phyloP scores from a whole-genome alignment of 2,113 vertebrate genomes.

The Actenoides lindsayi region DNA sequence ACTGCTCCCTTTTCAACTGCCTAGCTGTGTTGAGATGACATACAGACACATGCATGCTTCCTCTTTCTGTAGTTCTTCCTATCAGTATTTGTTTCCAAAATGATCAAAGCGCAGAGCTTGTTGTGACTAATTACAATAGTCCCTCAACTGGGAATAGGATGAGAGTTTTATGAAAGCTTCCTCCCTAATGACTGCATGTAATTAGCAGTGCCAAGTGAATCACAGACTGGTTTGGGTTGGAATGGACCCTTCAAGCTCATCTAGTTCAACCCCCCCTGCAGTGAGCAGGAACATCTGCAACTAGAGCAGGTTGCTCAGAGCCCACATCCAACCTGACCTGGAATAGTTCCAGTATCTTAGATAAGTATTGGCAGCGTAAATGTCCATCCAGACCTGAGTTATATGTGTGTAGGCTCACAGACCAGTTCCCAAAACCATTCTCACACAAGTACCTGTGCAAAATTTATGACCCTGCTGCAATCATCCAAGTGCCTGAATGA shows the following conservation, averaged over 20 bases:
- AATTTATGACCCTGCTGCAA: not conserved
- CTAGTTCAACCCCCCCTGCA: no score
- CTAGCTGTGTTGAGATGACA: not conserved
- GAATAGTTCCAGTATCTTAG: not conserved
- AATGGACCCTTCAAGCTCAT: no score
- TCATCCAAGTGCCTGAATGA: not conserved
- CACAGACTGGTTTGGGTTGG: no score
- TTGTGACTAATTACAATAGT: not conserved
- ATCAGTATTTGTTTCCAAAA: not conserved
- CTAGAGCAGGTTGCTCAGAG: no score
- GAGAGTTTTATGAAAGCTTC: not conserved
- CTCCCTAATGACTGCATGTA: not conserved
- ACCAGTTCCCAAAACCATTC: not conserved
- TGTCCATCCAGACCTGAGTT: not conserved
- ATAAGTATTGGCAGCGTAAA: not conserved
- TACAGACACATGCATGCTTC: accelerated
- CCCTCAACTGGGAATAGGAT: not conserved
- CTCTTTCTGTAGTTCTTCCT: not conserved
- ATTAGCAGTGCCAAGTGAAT: not conserved
- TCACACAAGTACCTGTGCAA: not conserved
- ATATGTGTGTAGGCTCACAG: accelerated
- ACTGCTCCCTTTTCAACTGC: not conserved
- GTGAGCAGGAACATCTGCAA: no score
- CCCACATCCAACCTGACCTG: no score
- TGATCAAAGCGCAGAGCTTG: not conserved